These are phyloP conservation scores for Syndactyla subalaris DNA, from an alignment of 2,797 vertebrate species.

Conservation along the genomic window DNA sequence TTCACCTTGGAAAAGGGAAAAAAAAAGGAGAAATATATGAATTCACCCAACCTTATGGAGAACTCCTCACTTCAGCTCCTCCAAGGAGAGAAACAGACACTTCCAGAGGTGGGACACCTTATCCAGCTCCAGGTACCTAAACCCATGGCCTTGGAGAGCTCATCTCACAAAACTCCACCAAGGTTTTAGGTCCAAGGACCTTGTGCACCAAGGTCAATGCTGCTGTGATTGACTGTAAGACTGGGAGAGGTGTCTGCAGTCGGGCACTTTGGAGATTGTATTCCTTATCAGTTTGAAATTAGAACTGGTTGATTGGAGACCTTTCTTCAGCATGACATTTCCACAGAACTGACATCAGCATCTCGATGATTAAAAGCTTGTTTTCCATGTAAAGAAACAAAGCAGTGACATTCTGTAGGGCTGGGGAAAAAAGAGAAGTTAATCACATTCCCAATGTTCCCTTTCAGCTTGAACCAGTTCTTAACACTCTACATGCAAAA, in stretches of 20 bases:
- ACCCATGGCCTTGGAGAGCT: background rate
- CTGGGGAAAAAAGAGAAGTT: fast-evolving
- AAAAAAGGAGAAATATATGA: background rate
- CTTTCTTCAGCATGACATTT: background rate
- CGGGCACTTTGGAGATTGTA: background rate
- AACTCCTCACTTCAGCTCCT: background rate
- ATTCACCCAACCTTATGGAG: background rate
- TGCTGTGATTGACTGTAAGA: too few relatives aligned
- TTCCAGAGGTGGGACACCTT: background rate
- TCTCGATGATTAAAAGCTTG: background rate
- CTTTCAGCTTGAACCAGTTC: background rate
- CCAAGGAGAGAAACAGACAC: background rate
- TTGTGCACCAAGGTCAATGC: background rate
- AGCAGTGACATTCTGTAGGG: background rate
- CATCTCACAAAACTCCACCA: background rate
- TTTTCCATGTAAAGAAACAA: background rate
- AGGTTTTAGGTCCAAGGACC: background rate
- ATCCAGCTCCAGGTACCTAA: background rate
- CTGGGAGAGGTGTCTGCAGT: background rate
- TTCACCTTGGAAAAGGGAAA: background rate
- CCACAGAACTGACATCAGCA: background rate
- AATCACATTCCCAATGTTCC: fast-evolving
- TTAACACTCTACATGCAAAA: fast-evolving
- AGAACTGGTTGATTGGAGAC: background rate
- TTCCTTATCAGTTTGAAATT: background rate